phyloP scores from a whole-genome alignment of 1,140 invertebrate species.

The Lysiphlebus fabarum region DNA sequence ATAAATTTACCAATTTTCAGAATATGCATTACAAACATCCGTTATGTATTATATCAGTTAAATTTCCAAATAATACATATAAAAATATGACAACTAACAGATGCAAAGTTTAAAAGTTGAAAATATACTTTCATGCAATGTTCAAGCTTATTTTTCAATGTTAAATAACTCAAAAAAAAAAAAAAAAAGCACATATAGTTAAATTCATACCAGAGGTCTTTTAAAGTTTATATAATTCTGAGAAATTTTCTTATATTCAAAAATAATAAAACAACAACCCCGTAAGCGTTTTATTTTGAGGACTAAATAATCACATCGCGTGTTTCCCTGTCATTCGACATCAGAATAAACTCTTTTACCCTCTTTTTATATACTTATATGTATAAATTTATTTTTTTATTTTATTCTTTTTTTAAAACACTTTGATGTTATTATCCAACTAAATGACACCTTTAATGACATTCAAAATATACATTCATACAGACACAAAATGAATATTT shows the following conservation, averaged over 20 bases:
- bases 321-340: slow-evolving; percentile 14
- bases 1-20: slow-evolving; percentile 19
- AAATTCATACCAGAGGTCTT: background rate
- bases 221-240: too few relatives aligned
- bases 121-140: too few relatives aligned
- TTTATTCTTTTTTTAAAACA: slow-evolving; percentile 3
- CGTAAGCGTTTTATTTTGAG: slow-evolving; percentile 15
- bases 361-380: background rate
- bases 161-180: background rate
- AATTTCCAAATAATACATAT: slow-evolving; percentile 7
- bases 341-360: background rate
- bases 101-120: slow-evolving; percentile 18
- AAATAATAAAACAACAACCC: background rate
- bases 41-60: slow-evolving; percentile 36
- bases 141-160: too few relatives aligned
- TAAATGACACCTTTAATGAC: background rate
- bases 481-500: too few relatives aligned
- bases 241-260: too few relatives aligned
- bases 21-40: slow-evolving; percentile 25
- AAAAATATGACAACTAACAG: slow-evolving; percentile 46
- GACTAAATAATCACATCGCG: slow-evolving; percentile 13
- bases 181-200: too few relatives aligned
- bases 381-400: background rate
- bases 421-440: background rate
- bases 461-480: too few relatives aligned